phyloP scores from a whole-genome alignment of 2,888 invertebrate genomes.

The Xylophagus ater region DNA sequence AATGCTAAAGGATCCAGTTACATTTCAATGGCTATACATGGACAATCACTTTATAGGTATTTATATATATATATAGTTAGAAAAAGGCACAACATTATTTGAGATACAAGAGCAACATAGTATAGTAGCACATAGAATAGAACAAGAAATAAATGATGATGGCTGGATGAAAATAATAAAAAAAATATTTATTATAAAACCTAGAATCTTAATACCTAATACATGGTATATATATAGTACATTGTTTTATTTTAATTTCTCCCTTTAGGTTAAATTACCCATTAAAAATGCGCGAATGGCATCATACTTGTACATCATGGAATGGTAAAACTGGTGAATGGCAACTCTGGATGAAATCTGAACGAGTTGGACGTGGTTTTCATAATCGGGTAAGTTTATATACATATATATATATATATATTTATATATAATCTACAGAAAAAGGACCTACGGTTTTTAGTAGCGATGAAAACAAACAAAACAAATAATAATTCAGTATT shows the following conservation, averaged over 20 bases:
- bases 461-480: neutral
- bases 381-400: constrained; percentile 62
- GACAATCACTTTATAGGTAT: constrained; percentile 67
- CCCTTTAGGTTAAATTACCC: constrained; percentile 63
- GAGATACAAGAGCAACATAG: no score
- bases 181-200: no score
- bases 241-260: no score
- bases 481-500: no score
- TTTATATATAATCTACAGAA: neutral
- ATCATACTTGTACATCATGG: constrained; percentile 81
- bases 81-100: neutral
- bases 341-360: constrained; percentile 81
- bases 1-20: constrained; percentile 72
- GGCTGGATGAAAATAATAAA: no score
- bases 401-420: neutral
- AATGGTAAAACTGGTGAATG: constrained; percentile 81
- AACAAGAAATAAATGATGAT: no score
- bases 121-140: no score
- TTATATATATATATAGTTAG: constrained; percentile 17
- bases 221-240: no score
- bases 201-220: no score
- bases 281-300: constrained; percentile 60
- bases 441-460: neutral
- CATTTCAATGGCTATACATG: constrained; percentile 69
- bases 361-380: constrained; percentile 75